Evolutionary conservation across 1,140 invertebrate species (phyloP).

Genomic region (Goniozus legneri): DNA sequence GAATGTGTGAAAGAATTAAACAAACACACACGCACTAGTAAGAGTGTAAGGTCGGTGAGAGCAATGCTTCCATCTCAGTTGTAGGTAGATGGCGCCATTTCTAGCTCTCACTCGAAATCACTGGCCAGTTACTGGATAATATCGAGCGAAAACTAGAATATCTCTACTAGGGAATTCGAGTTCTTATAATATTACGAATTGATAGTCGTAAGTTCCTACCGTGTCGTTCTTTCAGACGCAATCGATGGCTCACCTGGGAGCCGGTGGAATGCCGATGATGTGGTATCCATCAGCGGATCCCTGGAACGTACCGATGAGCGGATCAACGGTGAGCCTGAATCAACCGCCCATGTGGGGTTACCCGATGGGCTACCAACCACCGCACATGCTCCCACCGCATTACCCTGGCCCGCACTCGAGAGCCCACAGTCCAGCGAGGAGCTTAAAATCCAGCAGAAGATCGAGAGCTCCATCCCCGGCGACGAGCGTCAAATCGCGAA

Average conservation of each 20-base stretch:
- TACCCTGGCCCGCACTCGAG: constrained; percentile 42
- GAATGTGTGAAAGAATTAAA: too few relatives aligned
- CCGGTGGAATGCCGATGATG: constrained; percentile 46
- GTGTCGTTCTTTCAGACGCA: constrained; percentile 57
- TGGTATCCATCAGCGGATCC: constrained; percentile 50
- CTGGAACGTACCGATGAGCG: constrained; percentile 45
- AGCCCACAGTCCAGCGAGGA: constrained; percentile 50
- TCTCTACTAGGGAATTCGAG: too few relatives aligned
- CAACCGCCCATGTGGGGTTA: constrained; percentile 44
- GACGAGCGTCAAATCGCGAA: constrained; percentile 64
- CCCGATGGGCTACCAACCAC: constrained; percentile 45
- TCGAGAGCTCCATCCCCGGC: constrained; percentile 67
- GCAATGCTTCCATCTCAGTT: too few relatives aligned
- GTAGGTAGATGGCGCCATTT: too few relatives aligned
- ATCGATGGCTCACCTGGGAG: constrained; percentile 65
- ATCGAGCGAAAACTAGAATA: too few relatives aligned
- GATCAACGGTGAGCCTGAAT: constrained; percentile 46
- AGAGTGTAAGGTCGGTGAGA: too few relatives aligned
- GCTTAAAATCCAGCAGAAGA: constrained; percentile 43
- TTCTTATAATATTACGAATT: neutral
- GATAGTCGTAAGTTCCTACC: neutral
- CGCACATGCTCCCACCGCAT: constrained; percentile 55
- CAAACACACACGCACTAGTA: too few relatives aligned
- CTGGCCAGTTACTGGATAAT: too few relatives aligned
- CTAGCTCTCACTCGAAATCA: too few relatives aligned